Conservation (phyloP, 1,140 invertebrate genomes). For the Papilio aristodemus region DNA sequence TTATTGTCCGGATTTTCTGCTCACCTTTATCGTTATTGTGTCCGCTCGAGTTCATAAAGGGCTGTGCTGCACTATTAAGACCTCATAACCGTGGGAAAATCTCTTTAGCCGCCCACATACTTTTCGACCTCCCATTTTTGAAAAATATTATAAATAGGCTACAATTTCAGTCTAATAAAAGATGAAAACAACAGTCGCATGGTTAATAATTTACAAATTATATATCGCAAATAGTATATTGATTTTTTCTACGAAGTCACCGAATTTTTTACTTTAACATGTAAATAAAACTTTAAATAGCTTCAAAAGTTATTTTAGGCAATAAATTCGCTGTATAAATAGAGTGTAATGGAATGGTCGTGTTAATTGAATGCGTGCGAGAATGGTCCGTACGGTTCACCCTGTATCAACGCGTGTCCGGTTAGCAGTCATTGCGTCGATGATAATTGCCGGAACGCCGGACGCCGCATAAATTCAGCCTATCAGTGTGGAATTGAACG, state of each 20-base stretch:
- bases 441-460: constrained; percentile 69
- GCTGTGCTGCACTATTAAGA: constrained; percentile 72
- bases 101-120: constrained; percentile 41
- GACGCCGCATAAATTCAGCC: constrained; percentile 60
- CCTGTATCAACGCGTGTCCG: constrained; percentile 47
- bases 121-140: background rate
- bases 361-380: constrained; percentile 74
- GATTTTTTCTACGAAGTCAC: too few relatives aligned
- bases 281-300: background rate
- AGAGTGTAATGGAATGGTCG: constrained; percentile 69
- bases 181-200: too few relatives aligned
- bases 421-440: constrained; percentile 62
- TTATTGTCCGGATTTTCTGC: constrained; percentile 79
- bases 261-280: background rate
- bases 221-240: too few relatives aligned
- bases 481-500: constrained; percentile 68
- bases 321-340: constrained; percentile 70
- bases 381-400: constrained; percentile 46
- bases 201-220: too few relatives aligned
- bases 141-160: constrained; percentile 21
- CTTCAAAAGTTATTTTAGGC: constrained; percentile 39
- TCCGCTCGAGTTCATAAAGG: constrained; percentile 77
- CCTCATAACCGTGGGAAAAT: constrained; percentile 79
- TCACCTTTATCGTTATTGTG: constrained; percentile 80
- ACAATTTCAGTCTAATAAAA: too few relatives aligned